Conservation (phyloP, 1,140 invertebrate species). For the Hylyphantes graminicola region DNA sequence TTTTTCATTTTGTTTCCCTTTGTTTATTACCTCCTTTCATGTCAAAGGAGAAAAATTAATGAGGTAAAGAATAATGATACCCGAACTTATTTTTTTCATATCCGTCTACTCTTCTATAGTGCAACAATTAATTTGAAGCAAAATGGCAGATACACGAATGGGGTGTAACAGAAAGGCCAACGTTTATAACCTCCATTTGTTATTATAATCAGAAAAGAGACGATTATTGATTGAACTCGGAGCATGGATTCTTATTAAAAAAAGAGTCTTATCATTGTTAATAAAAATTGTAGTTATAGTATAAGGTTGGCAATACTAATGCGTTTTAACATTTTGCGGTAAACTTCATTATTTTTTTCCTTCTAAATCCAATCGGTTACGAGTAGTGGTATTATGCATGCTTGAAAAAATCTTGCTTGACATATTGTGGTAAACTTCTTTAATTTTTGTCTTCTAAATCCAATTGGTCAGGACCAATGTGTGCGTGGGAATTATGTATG, state of each 20-base stretch:
- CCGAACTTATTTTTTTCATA: neutral
- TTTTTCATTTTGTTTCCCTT: no score
- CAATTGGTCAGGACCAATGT: no score
- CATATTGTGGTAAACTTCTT: no score
- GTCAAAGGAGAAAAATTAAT: slow-evolving; percentile 18
- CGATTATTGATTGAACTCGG: slow-evolving; percentile 55
- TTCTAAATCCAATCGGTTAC: no score
- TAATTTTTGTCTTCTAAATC: no score
- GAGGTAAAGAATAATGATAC: slow-evolving; percentile 16
- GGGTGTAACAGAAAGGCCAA: slow-evolving; percentile 48
- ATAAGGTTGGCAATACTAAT: no score
- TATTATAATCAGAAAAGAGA: slow-evolving; percentile 48
- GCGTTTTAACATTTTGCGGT: no score
- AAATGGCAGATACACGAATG: slow-evolving; percentile 54
- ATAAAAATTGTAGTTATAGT: neutral
- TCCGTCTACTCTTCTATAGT: slow-evolving; percentile 40
- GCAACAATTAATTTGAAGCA: slow-evolving; percentile 55
- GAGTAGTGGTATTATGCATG: no score
- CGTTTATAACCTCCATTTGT: slow-evolving; percentile 39
- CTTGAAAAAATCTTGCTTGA: no score
- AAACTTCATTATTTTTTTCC: no score
- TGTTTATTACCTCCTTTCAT: neutral
- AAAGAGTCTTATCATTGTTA: neutral
- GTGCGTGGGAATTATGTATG: no score
- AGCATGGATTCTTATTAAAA: slow-evolving; percentile 38